Evolutionary conservation across 2,113 vertebrate species (phyloP), one percentile per base, ranked within the genome.

Genomic region (Prolemur simus): DNA sequence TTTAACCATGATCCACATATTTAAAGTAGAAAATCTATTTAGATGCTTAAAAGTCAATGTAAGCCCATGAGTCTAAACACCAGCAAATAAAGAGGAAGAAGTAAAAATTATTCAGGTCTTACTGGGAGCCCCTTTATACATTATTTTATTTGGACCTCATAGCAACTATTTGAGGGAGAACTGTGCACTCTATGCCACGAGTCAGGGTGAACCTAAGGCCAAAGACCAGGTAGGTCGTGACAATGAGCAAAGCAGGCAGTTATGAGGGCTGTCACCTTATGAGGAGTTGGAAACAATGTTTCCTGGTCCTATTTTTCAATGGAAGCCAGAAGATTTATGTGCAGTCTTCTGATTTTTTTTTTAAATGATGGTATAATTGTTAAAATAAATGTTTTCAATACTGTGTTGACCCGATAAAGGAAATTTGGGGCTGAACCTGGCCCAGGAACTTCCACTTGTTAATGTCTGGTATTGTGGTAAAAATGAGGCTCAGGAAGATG

Each of bases 11-110:
- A 76, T n/a, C 68, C 58, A 39, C 56, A 15, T 42, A 68, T 42
- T 91, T 76, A 89, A 95, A 96, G 81, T 27, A 32, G 34, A 93
- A 86, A 42, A 73, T 54, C 32, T 56, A 71, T 73, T 42, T 66
- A 94, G 82, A 63, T 93, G 56, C 32, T 80, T 87, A 27, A 82
- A 85, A 78, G 58, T 34, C 85, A n/a, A 8, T 69, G 18, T 63
- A 64, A 92, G 13, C 60, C 23, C 56, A 85, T 6, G 87, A 89
- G 3, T n/a, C 45, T 54, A 63, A 95, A 68, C 56, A 42, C 5
- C 54, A 95, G 37, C 39, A 93, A 83, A 25, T 17, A 10, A 81
- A 52, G 58, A 77, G 45, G 37, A 13, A 83, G 39, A 87, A 58
- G 58, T 23, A 80, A 25, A 39, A 83, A 49, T 42, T 37, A 47